Evolutionary conservation across 2,113 vertebrate genomes (phyloP).

Genomic region (Myotis brandtii): DNA sequence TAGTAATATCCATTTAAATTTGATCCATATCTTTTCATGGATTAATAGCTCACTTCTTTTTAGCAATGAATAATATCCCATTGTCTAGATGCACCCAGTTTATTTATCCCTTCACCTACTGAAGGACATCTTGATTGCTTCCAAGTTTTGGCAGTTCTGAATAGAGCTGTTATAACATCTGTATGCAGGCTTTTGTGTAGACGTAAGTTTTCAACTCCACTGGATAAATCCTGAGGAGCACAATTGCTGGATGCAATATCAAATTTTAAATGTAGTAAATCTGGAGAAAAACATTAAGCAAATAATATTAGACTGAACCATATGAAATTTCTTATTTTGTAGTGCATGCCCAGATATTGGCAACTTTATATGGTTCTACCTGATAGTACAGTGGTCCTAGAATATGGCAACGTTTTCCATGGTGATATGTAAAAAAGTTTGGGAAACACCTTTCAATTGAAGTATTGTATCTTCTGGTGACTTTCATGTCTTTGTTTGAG

Average conservation of each 20-base stretch:
- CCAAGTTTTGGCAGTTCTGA: not conserved
- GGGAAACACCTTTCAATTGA: not conserved
- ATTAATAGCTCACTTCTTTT: constrained; percentile 8
- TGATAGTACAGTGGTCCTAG: not conserved
- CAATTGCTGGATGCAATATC: not conserved
- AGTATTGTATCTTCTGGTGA: not conserved
- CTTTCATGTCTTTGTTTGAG: not conserved
- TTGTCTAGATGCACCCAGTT: not conserved
- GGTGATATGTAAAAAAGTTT: not conserved
- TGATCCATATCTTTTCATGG: not conserved
- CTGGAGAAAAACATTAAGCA: not conserved
- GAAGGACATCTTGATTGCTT: not conserved
- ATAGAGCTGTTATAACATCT: not conserved
- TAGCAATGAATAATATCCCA: not conserved
- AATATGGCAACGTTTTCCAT: not conserved
- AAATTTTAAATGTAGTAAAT: constrained; percentile 15
- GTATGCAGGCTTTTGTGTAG: not conserved
- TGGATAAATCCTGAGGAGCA: not conserved
- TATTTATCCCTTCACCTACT: not conserved
- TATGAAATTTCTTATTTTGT: constrained; percentile 32
- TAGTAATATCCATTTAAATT: not conserved
- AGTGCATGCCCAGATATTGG: not conserved
- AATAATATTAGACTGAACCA: not conserved
- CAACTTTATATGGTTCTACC: not conserved
- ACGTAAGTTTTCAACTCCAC: not conserved